Evolutionary conservation across 2,113 vertebrate genomes (phyloP), one percentile per base, ranked within the genome.

Genomic region (Leucosticte australis): DNA sequence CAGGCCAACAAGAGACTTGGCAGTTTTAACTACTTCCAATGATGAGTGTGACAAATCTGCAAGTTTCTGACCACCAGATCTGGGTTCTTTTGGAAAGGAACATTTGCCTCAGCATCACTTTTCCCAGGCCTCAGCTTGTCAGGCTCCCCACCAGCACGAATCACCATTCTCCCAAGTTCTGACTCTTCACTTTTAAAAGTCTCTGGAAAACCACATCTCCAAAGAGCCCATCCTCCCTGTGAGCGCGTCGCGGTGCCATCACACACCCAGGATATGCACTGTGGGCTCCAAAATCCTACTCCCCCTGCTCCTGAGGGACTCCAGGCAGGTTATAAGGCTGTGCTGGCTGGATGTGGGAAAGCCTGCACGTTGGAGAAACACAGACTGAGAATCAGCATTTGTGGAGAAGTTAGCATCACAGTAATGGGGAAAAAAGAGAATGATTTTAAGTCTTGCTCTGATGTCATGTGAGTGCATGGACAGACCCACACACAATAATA

Each of bases 231-330:
- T 17, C 18, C 33, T 50, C 53, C 62, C 62, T 12, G 21, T 2
- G 1, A 35, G 35, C 0, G 2, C 4, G 46, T 6, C 0, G 0
- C 2, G 20, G 35, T 27, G 24, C 39, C 67, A 42, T 27, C 13
- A n/a, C 6, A 3, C 13, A 21, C 8, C 9, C 16, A 5, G 52
- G 24, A 10, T 5, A 5, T 4, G 55, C 1, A 3, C 33, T 1
- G 2, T 3, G 78, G 31, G 26, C 33, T 60, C 75, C 2, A 1
- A 60, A 67, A 68, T 13, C 47, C 75, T 3, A 3, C n/a, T 92
- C 39, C 37, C 12, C 0, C 14, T 3, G 0, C 49, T 50, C 15
- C 74, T 4, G 44, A 2, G n/a, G 5, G 44, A 20, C 6, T 8
- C 15, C 0, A 1, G 53, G 31, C 15, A 52, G 55, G 30, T 30